These are phyloP conservation scores for Brachionichthys hirsutus DNA, from an alignment of 2,113 vertebrate species.

Conservation along the genomic window DNA sequence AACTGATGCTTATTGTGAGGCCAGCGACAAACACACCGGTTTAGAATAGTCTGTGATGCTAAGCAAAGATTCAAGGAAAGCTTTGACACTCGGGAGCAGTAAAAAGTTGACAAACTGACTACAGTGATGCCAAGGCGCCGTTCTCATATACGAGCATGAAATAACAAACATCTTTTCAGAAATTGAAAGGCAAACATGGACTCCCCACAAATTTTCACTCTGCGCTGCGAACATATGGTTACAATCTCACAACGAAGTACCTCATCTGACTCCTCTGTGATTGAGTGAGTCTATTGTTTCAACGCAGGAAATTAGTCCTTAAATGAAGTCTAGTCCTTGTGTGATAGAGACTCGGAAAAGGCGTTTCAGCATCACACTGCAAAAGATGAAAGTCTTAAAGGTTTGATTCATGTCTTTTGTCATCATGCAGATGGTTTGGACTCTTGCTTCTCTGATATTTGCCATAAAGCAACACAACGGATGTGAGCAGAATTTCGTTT, in stretches of 20 bases:
- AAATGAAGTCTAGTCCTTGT: conserved; percentile 61
- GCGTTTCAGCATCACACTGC: conserved; percentile 10
- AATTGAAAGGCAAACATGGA: conserved; percentile 15
- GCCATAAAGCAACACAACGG: conserved; percentile 10
- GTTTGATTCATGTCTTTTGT: too few species aligned
- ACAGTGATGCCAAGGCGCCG: conserved; percentile 14
- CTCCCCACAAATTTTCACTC: conserved; percentile 9
- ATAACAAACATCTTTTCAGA: conserved; percentile 26
- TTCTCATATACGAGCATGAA: conserved; percentile 7
- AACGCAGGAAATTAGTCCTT: conserved; percentile 63
- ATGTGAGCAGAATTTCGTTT: neutral
- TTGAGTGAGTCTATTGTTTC: conserved; percentile 59
- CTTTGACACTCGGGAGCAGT: neutral
- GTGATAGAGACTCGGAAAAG: conserved; percentile 68
- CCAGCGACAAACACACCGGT: conserved; percentile 34
- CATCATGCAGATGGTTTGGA: neutral
- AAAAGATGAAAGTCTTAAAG: neutral
- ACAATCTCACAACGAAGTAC: conserved; percentile 67
- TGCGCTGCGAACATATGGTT: conserved; percentile 56
- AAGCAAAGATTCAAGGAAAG: neutral
- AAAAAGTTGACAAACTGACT: conserved; percentile 13
- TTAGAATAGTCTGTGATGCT: conserved; percentile 40
- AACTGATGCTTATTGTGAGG: conserved; percentile 36
- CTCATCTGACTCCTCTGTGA: conserved; percentile 58
- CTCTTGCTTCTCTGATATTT: conserved; percentile 3